Evolutionary conservation across 1,140 invertebrate species (phyloP), one percentile per base, ranked within the genome.

Genomic region (Carcinoscorpius rotundicauda): DNA sequence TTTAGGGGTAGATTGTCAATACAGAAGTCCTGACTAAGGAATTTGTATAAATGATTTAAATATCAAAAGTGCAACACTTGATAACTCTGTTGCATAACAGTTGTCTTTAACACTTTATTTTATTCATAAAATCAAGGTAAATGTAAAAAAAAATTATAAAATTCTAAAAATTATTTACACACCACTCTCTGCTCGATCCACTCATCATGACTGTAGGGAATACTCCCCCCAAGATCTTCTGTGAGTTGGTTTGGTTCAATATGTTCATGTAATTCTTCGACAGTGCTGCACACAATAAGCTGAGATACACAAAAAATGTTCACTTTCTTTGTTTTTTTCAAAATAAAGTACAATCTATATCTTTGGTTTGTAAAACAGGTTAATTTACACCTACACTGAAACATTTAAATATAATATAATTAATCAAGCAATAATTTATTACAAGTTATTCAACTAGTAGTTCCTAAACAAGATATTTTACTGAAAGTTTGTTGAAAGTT

Each of bases 141-240:
- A 58, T n/a, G 3, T 6, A 9, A 60, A 59, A 63, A 60, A 9
- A 52, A 58, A 55, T 55, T 55, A 10, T 58, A 60, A 29, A 29
- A 29, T 29, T 0, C 0, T 1, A 29, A 29, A 29, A 29, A 29
- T 29, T 29, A 29, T 29, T 4, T 67, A 83, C 85, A 85, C 80
- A 97, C 94, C 77, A 94, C 88, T 83, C 94, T 82, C 76, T 97
- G 92, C 72, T 96, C 87, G 75, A 97, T 94, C 94, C 94, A 98
- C 73, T 95, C 91, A 61, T 89, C 84, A 78, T 97, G 91, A 70
- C 91, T 89, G 78, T 97, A 97, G 51, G 86, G 83, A 63, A 97
- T 81, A 67, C 84, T 81, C 6, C 95, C 95, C 4, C 91, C 91
- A 57, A 98, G 82, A 75, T 97, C 93, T 58, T 84, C 79, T 1